Conservation (phyloP, 2,797 vertebrate species). For the Esox lucius region DNA sequence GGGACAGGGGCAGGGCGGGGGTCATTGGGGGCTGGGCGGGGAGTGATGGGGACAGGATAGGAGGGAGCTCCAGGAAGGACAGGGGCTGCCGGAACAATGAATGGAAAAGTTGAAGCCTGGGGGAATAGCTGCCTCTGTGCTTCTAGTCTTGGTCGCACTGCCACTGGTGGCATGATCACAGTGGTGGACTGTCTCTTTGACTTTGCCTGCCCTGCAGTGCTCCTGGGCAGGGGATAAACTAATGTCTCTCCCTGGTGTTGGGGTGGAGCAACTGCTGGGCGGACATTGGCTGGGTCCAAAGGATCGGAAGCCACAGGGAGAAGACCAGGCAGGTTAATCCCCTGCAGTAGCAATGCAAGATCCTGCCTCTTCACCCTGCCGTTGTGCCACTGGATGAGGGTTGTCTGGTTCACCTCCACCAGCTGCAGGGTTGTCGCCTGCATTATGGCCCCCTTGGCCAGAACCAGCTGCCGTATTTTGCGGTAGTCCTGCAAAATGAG, state of each 20-base stretch:
- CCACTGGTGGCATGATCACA: background rate
- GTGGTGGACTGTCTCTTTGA: background rate
- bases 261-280: background rate
- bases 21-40: too few species aligned
- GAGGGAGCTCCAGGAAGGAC: too few species aligned
- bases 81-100: too few species aligned
- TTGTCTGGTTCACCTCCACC: slow-evolving; percentile 20
- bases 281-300: slow-evolving; percentile 6
- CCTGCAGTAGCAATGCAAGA: slow-evolving; percentile 6
- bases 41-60: too few species aligned
- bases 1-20: too few species aligned
- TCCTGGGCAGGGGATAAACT: slow-evolving; percentile 7
- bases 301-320: background rate
- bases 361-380: slow-evolving; percentile 17
- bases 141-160: background rate
- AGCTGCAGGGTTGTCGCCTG: slow-evolving; percentile 19
- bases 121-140: too few species aligned
- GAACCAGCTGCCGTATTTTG: slow-evolving; percentile 7
- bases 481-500: too few species aligned
- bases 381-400: too few species aligned
- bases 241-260: background rate
- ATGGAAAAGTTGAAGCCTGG: too few species aligned
- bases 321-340: slow-evolving; percentile 1
- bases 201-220: slow-evolving; percentile 12
- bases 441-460: slow-evolving; percentile 15